Conservation (phyloP, 2,888 invertebrate species). For the Metellina segmentata region DNA sequence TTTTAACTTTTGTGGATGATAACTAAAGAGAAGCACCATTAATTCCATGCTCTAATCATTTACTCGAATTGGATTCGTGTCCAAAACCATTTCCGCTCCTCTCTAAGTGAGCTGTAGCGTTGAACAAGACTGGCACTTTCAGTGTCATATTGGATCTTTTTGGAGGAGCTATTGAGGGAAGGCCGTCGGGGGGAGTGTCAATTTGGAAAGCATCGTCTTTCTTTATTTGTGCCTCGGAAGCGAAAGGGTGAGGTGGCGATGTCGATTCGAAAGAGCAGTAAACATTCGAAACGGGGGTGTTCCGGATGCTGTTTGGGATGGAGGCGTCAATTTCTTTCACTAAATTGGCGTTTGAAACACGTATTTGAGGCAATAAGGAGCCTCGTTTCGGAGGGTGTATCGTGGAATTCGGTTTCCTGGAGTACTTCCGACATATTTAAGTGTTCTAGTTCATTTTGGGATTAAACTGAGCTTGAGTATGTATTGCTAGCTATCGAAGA, state of each 20-base stretch:
- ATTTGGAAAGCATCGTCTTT: not conserved
- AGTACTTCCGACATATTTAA: too few relatives aligned
- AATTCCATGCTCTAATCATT: conserved; percentile 44
- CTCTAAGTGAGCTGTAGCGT: not conserved
- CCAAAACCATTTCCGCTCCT: not conserved
- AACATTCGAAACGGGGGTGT: not conserved
- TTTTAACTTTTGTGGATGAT: conserved; percentile 3
- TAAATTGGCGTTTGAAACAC: not conserved
- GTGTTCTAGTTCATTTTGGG: too few relatives aligned
- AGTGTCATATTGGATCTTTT: not conserved
- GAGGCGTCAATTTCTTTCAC: not conserved
- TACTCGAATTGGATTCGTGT: conserved; percentile 32
- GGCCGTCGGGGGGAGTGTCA: not conserved
- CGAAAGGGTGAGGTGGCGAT: too few relatives aligned
- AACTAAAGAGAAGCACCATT: conserved; percentile 1
- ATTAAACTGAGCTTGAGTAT: too few relatives aligned
- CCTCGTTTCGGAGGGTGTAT: not conserved
- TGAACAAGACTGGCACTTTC: not conserved
- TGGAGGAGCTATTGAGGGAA: not conserved
- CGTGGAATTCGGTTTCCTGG: not conserved
- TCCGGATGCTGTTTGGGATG: not conserved
- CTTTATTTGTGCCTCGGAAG: too few relatives aligned
- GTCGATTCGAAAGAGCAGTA: too few relatives aligned
- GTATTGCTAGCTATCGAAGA: too few relatives aligned
- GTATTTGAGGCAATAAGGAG: not conserved